phyloP scores from a whole-genome alignment of 2,113 vertebrate genomes.

The Leptodactylus fuscus region DNA sequence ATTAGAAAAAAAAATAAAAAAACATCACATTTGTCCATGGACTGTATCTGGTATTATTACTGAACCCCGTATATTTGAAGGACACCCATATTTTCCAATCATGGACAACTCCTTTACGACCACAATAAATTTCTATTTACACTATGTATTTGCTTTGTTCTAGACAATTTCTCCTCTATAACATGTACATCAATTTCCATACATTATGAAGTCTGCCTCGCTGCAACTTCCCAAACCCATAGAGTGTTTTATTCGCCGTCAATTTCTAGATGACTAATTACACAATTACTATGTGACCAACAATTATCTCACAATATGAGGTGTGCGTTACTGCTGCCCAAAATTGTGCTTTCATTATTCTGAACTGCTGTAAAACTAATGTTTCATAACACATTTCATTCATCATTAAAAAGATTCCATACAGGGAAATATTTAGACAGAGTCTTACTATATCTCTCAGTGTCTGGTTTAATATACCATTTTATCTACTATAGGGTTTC shows the following conservation, averaged over 20 bases:
- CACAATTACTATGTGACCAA: conserved; percentile 40
- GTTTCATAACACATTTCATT: conserved; percentile 47
- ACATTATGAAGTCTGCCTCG: background rate
- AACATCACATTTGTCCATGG: too few species aligned
- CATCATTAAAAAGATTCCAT: conserved; percentile 40
- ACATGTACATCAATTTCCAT: background rate
- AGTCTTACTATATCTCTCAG: background rate
- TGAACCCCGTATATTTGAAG: background rate
- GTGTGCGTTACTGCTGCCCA: conserved; percentile 27
- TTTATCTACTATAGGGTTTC: conserved; percentile 10
- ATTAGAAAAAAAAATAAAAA: too few species aligned
- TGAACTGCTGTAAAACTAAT: conserved; percentile 50
- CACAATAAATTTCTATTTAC: background rate
- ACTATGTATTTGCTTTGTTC: background rate
- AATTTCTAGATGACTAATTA: conserved; percentile 44
- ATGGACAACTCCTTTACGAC: background rate
- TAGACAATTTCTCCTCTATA: background rate
- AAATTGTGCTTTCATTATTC: conserved; percentile 40
- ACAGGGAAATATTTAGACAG: conserved; percentile 21
- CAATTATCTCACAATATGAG: conserved; percentile 46
- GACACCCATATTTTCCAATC: background rate
- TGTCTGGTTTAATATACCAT: conserved; percentile 16
- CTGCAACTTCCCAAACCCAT: background rate
- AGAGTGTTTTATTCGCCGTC: conserved; percentile 19
- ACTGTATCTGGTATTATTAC: background rate